Evolutionary conservation across 2,888 invertebrate species (phyloP), one percentile per base, ranked within the genome.

Genomic region (Dicyrtomina minuta): DNA sequence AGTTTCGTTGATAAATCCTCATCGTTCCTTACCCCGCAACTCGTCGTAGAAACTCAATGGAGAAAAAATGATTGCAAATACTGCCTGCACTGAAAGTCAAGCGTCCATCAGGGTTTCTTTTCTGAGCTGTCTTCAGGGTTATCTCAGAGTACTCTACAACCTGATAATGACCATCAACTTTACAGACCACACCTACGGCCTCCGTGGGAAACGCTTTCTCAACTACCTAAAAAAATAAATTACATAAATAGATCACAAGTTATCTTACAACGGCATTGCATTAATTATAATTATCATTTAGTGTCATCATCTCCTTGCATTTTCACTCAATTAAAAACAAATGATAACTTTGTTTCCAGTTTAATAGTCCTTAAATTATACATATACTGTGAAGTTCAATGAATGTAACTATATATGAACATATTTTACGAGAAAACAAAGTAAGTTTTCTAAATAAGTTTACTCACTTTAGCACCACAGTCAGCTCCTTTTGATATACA

Each of bases 61-160:
- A 91, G 83, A 99, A 99, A 81, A 94, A 96, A 80, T 99, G 99
- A 82, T 98, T 99, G 82, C 98, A 98, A 74, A 99, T 99, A 81
- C 95, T 98, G 1, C 97, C 99, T 1, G 97, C 95, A 69, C 89
- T 93, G 81, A 96, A 99, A 0, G 91, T 88, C 0, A 99, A 85
- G 62, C 89, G 84, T 0, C 95, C 96, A 76, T 93, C 89, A 1
- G 81, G 73, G 73, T 92, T 90, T 64, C 88, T 84, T 78, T 89
- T 86, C 82, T 93, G 90, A 0, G 97, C 91, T 0, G 95, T 93
- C 78, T 90, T 88, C 44, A 89, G 86, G 0, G 94, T 91, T 65
- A 99, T 90, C 82, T 99, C 99, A 60, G 96, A 96, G 82, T 99
- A 99, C 81, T 99, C 99, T 0, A 98, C 96, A 0, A 91, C 93